Percentiles rank a stretch among this genome's conserved stretches.
Conservation (phyloP, 2,113 vertebrate species). For the Phaethornis superciliosus region DNA sequence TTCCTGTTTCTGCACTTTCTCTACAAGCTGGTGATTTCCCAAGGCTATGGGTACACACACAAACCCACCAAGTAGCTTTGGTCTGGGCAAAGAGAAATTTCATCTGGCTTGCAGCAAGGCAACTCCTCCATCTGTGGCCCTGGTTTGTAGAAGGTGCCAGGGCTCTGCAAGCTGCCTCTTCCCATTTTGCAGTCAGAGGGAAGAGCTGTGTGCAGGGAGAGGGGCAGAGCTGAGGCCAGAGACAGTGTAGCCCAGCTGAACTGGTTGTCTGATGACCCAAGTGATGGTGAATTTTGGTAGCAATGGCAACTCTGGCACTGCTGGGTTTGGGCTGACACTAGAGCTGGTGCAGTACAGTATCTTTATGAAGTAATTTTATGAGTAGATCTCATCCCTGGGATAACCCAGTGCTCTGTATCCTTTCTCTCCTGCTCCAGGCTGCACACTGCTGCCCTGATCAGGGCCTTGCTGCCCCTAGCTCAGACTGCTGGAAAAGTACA, state of each 20-base stretch:
- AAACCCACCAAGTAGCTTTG: neutral
- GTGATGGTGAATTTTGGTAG: neutral
- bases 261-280: neutral
- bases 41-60: neutral
- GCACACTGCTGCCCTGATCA: neutral
- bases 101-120: neutral
- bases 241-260: neutral
- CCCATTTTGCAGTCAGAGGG: neutral
- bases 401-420: neutral
- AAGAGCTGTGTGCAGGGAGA: neutral
- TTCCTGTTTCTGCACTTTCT: neutral
- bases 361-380: neutral
- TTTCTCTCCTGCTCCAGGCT: neutral
- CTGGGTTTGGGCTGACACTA: neutral
- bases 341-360: neutral
- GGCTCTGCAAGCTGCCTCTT: neutral
- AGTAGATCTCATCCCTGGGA: neutral
- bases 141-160: neutral
- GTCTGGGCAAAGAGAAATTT: neutral
- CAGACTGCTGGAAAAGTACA: neutral
- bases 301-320: neutral
- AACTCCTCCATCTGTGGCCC: accelerated
- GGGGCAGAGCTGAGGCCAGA: neutral
- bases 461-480: neutral
- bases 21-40: accelerated